Evolutionary conservation across 2,888 invertebrate genomes (phyloP).

Genomic region (Caenorhabditis wallacei): DNA sequence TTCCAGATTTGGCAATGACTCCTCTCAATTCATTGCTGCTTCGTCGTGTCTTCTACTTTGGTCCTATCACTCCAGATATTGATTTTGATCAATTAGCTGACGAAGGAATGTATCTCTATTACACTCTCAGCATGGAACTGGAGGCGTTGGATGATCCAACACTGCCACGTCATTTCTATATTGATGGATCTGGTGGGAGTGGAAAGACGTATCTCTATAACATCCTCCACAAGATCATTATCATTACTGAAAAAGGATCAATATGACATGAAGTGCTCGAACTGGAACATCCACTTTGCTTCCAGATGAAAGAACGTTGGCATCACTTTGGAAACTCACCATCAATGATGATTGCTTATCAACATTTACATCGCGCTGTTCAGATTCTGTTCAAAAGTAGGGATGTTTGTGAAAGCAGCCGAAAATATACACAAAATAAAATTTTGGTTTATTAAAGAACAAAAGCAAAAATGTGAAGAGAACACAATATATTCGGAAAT

Average conservation of each 20-base stretch:
- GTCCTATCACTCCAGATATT: background rate
- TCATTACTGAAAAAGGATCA: constrained; percentile 65
- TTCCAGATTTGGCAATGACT: constrained; percentile 46
- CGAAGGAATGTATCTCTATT: constrained; percentile 31
- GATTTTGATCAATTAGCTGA: constrained; percentile 8
- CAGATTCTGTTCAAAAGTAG: too few relatives aligned
- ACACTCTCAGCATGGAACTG: constrained; percentile 43
- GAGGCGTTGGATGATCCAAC: constrained; percentile 20
- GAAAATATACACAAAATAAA: too few relatives aligned
- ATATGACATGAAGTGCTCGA: constrained; percentile 80
- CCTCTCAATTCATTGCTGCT: background rate
- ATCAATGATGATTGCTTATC: constrained; percentile 14
- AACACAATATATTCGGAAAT: constrained; percentile 10
- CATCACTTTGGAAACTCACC: constrained; percentile 80
- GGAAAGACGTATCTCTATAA: constrained; percentile 84
- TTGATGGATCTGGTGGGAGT: constrained; percentile 84
- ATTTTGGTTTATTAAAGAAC: background rate
- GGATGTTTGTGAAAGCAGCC: too few relatives aligned
- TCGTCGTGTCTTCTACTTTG: background rate
- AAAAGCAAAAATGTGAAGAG: background rate
- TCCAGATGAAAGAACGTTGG: constrained; percentile 83
- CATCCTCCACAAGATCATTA: constrained; percentile 82
- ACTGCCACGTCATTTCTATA: constrained; percentile 57
- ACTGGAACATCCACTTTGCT: constrained; percentile 84
- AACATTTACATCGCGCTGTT: too few relatives aligned